phyloP scores from a whole-genome alignment of 1,140 invertebrate species.

The Aradophagus sp. region DNA sequence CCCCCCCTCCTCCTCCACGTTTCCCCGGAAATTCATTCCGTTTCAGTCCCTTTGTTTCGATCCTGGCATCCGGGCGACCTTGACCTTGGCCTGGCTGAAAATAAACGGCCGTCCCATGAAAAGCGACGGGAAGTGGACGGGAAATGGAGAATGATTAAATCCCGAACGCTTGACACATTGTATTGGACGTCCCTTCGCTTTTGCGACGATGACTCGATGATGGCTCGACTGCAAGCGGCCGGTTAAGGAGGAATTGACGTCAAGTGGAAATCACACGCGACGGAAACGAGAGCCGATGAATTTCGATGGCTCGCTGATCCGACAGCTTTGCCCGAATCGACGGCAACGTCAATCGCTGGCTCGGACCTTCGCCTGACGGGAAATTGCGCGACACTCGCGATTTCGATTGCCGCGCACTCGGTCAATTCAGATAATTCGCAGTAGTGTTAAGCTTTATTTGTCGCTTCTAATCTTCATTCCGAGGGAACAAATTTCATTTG shows the following conservation, averaged over 20 bases:
- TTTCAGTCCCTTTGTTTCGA: slow-evolving; percentile 3
- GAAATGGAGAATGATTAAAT: slow-evolving; percentile 44
- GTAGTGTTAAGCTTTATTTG: too few relatives aligned
- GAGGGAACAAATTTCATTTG: slow-evolving; percentile 22
- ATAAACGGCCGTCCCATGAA: slow-evolving; percentile 41
- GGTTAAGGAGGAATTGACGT: slow-evolving; percentile 16
- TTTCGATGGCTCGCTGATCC: slow-evolving; percentile 26
- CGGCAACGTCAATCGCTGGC: neutral
- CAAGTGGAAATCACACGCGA: slow-evolving; percentile 21
- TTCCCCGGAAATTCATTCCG: neutral
- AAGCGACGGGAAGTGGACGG: slow-evolving; percentile 23
- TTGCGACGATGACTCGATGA: slow-evolving; percentile 26
- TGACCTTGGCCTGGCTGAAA: slow-evolving; percentile 36
- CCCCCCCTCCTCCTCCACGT: neutral
- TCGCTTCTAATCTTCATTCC: too few relatives aligned
- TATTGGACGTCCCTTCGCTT: slow-evolving; percentile 16
- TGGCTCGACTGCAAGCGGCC: slow-evolving; percentile 6
- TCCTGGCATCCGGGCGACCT: slow-evolving; percentile 10
- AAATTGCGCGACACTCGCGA: too few relatives aligned
- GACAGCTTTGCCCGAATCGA: slow-evolving; percentile 8
- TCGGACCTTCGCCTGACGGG: neutral
- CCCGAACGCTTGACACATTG: slow-evolving; percentile 29
- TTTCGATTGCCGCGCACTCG: too few relatives aligned
- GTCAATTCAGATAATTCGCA: too few relatives aligned
- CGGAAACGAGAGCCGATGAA: slow-evolving; percentile 7